Evolutionary conservation across 2,888 invertebrate species (phyloP), one percentile per base, ranked within the genome.

Genomic region (Eristalinus sepulchralis): DNA sequence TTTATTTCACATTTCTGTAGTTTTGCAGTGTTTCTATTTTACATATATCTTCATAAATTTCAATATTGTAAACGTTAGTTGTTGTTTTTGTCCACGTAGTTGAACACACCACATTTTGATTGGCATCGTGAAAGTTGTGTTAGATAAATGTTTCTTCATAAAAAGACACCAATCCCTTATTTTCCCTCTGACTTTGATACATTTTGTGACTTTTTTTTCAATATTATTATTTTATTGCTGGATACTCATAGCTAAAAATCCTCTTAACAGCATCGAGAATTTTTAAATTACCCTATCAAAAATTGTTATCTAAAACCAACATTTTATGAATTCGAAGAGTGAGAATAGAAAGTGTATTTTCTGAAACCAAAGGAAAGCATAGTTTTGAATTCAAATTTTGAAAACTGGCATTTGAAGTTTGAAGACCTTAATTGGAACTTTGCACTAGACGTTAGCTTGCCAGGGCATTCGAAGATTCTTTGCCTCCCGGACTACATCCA

Each of bases 11-110:
- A 27, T 71, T 76, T 53, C 63, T 9, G 81, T 81, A 81, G 84
- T 47, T 68, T 81, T 71, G 27, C 66, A 68, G 24, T 63, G 39
- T 68, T 67, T 33, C 33, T 83, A 66, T 83, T 73, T 83, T 78
- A 62, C 72, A 27, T 62, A 68, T 4, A 27, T 71, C 47, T 47
- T 67, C 31, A 13, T 31, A 22, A 33, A 31, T 36, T 17, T 53
- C 60, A 22, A 17, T 27, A 27, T 53, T 70, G 57, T 57, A 24
- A 4, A 47, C 17, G 47, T n/a, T 47, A 47, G 47, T n/a, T 47
- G n/a, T 39, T 39, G 17, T 47, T 8, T 47, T 47, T 47, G 47
- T n/a, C 47, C 8, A 47, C n/a, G 47, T 47, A 47, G 47, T 17
- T 17, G 17, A 17, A 47, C 47, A 47, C 47, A 8, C n/a, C 47